These are phyloP conservation scores for Sesia bembeciformis DNA, from an alignment of 2,888 invertebrate species.

Conservation along the genomic window DNA sequence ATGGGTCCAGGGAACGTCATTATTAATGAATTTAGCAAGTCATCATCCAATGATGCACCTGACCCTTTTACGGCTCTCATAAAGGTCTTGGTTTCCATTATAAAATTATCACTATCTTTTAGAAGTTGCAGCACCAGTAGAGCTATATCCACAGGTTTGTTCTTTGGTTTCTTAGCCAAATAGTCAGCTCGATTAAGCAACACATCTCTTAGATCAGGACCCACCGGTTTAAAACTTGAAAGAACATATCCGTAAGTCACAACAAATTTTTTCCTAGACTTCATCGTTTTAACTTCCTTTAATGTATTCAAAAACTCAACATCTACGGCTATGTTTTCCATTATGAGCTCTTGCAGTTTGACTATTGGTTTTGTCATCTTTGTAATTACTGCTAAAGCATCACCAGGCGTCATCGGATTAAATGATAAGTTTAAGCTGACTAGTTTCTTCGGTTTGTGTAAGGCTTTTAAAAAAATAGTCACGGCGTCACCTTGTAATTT, in stretches of 20 bases:
- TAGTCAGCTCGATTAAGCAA: constrained; percentile 37
- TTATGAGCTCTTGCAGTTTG: constrained; percentile 26
- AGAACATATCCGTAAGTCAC: constrained; percentile 33
- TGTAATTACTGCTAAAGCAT: constrained; percentile 1
- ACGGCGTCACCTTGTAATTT: background rate
- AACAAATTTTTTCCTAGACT: constrained; percentile 20
- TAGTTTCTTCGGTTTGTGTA: constrained; percentile 3
- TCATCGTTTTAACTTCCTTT: constrained; percentile 16
- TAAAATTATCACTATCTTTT: constrained; percentile 16
- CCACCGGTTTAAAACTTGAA: constrained; percentile 12
- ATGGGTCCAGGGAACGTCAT: constrained; percentile 24
- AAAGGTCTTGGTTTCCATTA: constrained; percentile 13
- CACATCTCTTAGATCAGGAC: constrained; percentile 32
- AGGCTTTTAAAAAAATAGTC: background rate
- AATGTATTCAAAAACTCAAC: constrained; percentile 23
- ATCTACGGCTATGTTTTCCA: constrained; percentile 39
- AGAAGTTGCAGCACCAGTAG: constrained; percentile 24
- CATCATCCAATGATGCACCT: constrained; percentile 11
- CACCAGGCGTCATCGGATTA: constrained; percentile 5
- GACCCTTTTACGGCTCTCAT: background rate
- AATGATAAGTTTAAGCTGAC: constrained; percentile 3
- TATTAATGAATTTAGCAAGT: constrained; percentile 12
- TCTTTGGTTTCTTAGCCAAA: constrained; percentile 29
- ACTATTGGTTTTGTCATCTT: constrained; percentile 24
- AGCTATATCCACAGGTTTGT: constrained; percentile 29